phyloP scores from a whole-genome alignment of 2,113 vertebrate species.

The Apodemus speciosus region DNA sequence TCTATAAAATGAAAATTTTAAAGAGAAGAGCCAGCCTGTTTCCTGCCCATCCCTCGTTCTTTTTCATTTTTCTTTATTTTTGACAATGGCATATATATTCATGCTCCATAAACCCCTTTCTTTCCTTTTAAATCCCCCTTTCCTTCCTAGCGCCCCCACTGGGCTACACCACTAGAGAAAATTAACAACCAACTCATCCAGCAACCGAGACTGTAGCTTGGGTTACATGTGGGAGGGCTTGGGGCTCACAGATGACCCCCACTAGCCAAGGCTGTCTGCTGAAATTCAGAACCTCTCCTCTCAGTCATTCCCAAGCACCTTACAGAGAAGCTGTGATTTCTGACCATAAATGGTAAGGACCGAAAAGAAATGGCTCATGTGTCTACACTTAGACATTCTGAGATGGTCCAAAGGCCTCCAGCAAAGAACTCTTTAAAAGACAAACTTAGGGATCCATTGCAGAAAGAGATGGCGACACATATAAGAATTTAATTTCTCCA shows the following conservation, averaged over 20 bases:
- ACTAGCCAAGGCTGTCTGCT: neutral
- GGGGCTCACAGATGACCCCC: neutral
- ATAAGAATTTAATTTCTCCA: slow-evolving; percentile 41
- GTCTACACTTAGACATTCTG: neutral
- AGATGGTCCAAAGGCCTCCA: neutral
- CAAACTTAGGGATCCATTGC: neutral
- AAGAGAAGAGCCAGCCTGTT: neutral
- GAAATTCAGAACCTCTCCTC: neutral
- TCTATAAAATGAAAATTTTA: neutral
- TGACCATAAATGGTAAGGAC: accelerated
- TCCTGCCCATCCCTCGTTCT: neutral
- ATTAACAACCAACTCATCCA: neutral
- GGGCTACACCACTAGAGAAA: neutral
- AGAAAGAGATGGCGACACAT: slow-evolving; percentile 42
- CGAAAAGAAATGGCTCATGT: neutral
- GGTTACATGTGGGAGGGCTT: too few species aligned
- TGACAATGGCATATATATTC: neutral
- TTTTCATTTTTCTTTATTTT: neutral
- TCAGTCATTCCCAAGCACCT: neutral
- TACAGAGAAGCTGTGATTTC: neutral
- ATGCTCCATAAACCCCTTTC: neutral
- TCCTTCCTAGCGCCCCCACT: neutral
- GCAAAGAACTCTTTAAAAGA: slow-evolving; percentile 1
- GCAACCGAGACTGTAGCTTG: neutral
- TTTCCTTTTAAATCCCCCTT: neutral